Base-by-base conservation (phyloP, 2,797 vertebrate species). In the Momotus momota region DNA sequence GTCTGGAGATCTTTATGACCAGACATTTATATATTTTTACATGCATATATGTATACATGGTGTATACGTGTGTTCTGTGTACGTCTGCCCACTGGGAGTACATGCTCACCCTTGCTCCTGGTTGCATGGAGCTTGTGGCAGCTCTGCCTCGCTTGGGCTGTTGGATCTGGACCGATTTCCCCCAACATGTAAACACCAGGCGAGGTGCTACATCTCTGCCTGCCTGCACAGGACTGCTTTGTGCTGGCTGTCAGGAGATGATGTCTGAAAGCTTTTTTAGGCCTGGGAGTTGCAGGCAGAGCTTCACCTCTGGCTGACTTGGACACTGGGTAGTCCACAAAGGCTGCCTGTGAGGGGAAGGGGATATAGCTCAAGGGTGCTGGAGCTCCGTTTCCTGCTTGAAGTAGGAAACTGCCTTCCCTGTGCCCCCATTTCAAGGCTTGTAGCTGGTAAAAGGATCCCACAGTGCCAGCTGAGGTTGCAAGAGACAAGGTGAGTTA, bases 11-110 rank as follows among this genome's bases (percentile, higher is more conserved):
- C 40, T 29, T 25, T 10, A 1, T 10, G 31, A 25, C 9, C 78
- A 41, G 26, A 12, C 40, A 3, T 23, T n/a, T 20, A 3, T n/a
- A 2, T 6, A 22, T 54, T 20, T 29, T 29, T 26, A 21, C 40
- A 18, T 7, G n/a, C 10, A 22, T 22, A 12, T 33, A 10, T 16
- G 4, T 17, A 25, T 2, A 4, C 14, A 17, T 3, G 7, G 14
- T 17, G 41, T 10, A 4, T 38, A 8, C 6, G 29, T 12, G 16
- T 31, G 29, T 21, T 48, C 51, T 51, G 38, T 22, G 31, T 16
- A 2, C 3, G 19, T 4, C 26, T 26, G 35, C 25, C 58, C 31
- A 1, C 26, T 10, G 51, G 51, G 35, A 65, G 21, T 15, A 14
- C 18, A 2, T 2, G 2, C 31, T 12, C 49, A 29, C 27, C 27